Evolutionary conservation across 2,113 vertebrate species (phyloP).

Genomic region (Callopanchax toddi): DNA sequence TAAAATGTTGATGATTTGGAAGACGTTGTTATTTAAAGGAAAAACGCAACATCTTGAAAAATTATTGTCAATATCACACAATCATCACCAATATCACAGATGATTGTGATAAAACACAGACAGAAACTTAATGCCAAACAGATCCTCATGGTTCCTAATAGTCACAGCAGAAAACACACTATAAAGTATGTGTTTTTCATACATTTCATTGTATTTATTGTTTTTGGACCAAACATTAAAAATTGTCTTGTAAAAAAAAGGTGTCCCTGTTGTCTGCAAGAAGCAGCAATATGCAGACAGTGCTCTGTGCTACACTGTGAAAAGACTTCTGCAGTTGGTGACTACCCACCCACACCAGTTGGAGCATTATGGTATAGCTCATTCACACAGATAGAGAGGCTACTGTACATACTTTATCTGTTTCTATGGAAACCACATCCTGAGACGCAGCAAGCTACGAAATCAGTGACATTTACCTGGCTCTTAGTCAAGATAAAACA

Average conservation of each 20-base stretch:
- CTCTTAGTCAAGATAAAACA: slow-evolving; percentile 21
- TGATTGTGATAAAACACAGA: no score
- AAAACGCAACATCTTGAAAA: no score
- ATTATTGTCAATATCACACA: no score
- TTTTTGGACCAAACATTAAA: slow-evolving; percentile 1
- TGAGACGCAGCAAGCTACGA: slow-evolving; percentile 34
- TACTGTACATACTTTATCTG: slow-evolving; percentile 53
- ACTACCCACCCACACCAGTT: slow-evolving; percentile 53
- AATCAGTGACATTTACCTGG: slow-evolving; percentile 52
- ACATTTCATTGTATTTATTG: not conserved
- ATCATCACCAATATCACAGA: no score
- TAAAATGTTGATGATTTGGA: no score
- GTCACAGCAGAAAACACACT: no score
- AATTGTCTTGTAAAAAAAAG: slow-evolving; percentile 10
- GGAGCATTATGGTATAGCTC: slow-evolving; percentile 71
- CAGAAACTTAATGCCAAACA: no score
- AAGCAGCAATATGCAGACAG: slow-evolving; percentile 24
- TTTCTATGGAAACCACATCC: slow-evolving; percentile 67
- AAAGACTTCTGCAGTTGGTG: slow-evolving; percentile 40
- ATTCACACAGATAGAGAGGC: slow-evolving; percentile 56
- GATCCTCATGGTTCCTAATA: no score
- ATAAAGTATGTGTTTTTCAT: not conserved
- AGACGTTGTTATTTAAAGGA: no score
- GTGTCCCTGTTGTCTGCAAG: slow-evolving; percentile 1
- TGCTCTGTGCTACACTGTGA: slow-evolving; percentile 33